Evolutionary conservation across 1,140 invertebrate genomes (phyloP), one percentile per base, ranked within the genome.

Genomic region (Tyrophagus putrescentiae): DNA sequence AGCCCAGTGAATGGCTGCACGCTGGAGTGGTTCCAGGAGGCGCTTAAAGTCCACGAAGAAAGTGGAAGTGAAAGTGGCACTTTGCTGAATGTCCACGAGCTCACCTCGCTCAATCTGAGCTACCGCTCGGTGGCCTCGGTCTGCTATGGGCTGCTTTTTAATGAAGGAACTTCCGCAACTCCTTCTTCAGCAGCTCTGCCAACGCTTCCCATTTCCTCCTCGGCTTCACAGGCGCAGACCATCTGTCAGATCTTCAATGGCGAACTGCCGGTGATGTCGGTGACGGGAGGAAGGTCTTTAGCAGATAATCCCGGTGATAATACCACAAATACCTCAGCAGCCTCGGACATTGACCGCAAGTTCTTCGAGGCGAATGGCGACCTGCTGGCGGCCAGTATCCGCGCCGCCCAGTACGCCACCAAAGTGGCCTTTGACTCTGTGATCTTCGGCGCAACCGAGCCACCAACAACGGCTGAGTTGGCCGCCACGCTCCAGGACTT

Each of bases 371-470:
- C 25, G 16, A 39, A 57, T 41, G 11, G 2, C 13, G 60, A 61
- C 9, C 34, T 62, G 9, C 27, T 48, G 28, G 60, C 29, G 25
- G 25, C 52, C 9, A 33, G 39, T 32, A 4, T 48, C n/a, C 28
- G 39, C 44, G 50, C 27, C 25, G 3, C 72, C 23, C 64, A 76
- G 72, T 73, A 72, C 67, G 70, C 73, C 9, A 70, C 75, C 39
- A 77, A 77, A 64, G 62, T 76, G 56, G 71, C 74, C 64, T 64
- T 77, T 33, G 76, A 77, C 64, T 72, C 75, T 59, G 66, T 69
- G 11, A 65, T 76, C 41, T 64, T 76, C 50, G 73, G 75, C 7
- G 70, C 71, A 25, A 67, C 70, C 23, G 56, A 57, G 28, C 28
- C 16, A 21, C 65, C 65, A 11, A 64, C 63, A 6, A 60, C 69